phyloP scores from a whole-genome alignment of 30 jellyfish, hydroid and myxozoan genomes.

The Pelagia noctiluca region DNA sequence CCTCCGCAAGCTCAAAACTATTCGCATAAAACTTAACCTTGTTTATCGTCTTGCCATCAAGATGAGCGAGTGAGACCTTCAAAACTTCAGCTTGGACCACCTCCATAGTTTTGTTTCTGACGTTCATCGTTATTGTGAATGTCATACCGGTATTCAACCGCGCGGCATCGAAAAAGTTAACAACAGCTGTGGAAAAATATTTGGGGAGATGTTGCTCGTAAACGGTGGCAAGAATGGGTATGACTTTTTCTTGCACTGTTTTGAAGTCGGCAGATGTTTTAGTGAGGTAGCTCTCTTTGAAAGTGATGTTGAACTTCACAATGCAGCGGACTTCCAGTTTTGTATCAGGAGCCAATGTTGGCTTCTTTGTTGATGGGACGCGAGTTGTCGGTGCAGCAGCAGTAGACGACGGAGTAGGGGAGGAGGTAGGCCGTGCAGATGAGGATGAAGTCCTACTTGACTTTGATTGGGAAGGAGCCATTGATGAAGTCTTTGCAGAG shows the following conservation, averaged over 20 bases:
- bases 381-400: background rate
- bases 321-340: constrained; percentile 20
- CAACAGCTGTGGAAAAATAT: background rate
- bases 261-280: background rate
- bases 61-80: constrained; percentile 2
- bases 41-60: constrained; percentile 29
- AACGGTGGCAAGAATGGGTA: constrained; percentile 35
- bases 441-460: constrained; percentile 14
- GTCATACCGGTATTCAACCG: constrained; percentile 36
- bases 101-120: background rate
- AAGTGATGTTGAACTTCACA: constrained; percentile 34
- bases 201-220: constrained; percentile 11
- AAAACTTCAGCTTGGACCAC: background rate
- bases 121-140: background rate
- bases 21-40: constrained; percentile 8
- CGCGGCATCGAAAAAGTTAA: constrained; percentile 11
- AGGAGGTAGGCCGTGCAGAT: background rate
- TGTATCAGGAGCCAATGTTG: constrained; percentile 46
- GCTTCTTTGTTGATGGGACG: constrained; percentile 15
- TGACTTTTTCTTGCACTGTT: constrained; percentile 11
- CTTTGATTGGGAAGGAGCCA: background rate
- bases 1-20: constrained; percentile 35
- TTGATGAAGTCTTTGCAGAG: background rate
- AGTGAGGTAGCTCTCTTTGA: constrained; percentile 5
- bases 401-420: constrained; percentile 23